Base-by-base conservation (phyloP, 2,113 vertebrate genomes). In the Peromyscus polionotus region DNA sequence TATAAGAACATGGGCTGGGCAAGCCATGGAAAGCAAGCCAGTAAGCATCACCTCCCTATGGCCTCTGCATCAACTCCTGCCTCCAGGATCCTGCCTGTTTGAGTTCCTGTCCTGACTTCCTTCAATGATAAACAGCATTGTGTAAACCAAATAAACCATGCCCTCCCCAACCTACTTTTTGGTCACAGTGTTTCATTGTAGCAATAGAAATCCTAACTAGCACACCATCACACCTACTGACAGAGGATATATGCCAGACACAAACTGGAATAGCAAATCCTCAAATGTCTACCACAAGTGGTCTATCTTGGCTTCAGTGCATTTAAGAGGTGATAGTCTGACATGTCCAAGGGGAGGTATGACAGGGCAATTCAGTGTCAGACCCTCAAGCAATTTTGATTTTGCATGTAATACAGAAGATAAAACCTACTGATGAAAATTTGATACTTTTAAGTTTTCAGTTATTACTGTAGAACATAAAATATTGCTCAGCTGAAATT, bases 381-480 rank as follows among this genome's bases (percentile, higher is more conserved):
- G 93, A 97, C 75, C 13, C 89, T 33, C 16, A 28, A 36, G 79
- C 73, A 92, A 93, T 68, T 94, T 73, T 95, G 84, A 98, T 97
- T 95, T 96, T 94, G 91, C 48, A 79, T 91, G 26, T 67, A 70
- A 72, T n/a, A 76, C 22, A 91, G 75, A 88, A 51, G 65, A 85
- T 96, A 83, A 95, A 97, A 96, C 85, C 68, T 95, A 65, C 73
- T 98, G 85, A 95, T 91, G 97, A 97, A 85, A 86, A 84, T 88
- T 98, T 95, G n/a, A n/a, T 45, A 87, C 54, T 92, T 92, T 91
- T 95, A 59, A 95, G 59, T 79, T 31, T 89, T 51, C 76, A 36
- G 36, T 83, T 45, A 63, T 92, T 94, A 92, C 11, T n/a, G 0
- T 45, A 91, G 33, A 81, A 90, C 42, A 90, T 92, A 72, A 94